Conservation (phyloP, 1,140 invertebrate genomes). For the Acromyrmex echinatior region DNA sequence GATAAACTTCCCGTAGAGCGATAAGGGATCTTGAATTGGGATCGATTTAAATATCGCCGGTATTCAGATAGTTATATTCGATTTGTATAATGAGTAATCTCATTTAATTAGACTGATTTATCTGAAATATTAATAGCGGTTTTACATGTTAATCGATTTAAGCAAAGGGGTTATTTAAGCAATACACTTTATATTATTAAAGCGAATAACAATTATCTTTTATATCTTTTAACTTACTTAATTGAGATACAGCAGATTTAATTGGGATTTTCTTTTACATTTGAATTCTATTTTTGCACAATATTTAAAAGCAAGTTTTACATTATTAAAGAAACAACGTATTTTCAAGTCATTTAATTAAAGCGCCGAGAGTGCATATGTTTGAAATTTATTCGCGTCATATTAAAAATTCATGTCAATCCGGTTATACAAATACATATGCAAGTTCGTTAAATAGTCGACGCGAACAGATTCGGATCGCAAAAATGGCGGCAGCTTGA, state of each 20-base stretch:
- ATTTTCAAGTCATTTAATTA: slow-evolving; percentile 44
- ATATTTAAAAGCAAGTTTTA: slow-evolving; percentile 3
- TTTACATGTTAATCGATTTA: background rate
- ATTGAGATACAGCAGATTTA: background rate
- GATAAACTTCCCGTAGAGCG: slow-evolving; percentile 51
- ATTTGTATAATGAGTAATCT: slow-evolving; percentile 16
- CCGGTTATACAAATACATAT: slow-evolving; percentile 48
- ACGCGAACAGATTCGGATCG: slow-evolving; percentile 4
- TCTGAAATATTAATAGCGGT: background rate
- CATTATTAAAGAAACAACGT: slow-evolving; percentile 37
- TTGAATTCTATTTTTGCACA: background rate
- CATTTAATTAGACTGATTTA: slow-evolving; percentile 9
- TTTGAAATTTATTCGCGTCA: slow-evolving; percentile 40
- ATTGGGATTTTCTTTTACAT: background rate
- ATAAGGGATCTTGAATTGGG: slow-evolving; percentile 41
- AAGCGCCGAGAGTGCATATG: background rate
- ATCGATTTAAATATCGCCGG: slow-evolving; percentile 30
- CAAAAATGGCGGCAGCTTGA: slow-evolving; percentile 41
- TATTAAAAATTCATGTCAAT: slow-evolving; percentile 55
- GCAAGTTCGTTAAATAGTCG: slow-evolving; percentile 56
- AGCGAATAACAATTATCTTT: background rate
- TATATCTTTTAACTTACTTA: background rate
- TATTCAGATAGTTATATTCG: background rate
- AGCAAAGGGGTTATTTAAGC: background rate
- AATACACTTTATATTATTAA: background rate